Base-by-base conservation (phyloP, 1,140 invertebrate species). In the Lepidostoma basale region DNA sequence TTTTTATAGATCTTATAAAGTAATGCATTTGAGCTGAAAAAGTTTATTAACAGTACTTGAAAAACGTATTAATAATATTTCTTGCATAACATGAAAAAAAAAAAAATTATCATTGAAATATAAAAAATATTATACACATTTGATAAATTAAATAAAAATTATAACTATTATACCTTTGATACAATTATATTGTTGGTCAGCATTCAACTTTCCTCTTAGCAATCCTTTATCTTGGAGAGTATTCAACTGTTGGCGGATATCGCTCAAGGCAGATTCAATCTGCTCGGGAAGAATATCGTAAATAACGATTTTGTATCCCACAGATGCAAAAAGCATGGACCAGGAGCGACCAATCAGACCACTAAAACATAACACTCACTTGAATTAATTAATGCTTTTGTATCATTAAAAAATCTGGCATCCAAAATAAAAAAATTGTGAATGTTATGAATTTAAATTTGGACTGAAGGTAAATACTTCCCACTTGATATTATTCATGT, bases 281-380 rank as follows among this genome's bases (percentile, higher is more conserved):
- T 93, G 92, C 54, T 90, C 83, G 9, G 87, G 83, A 22, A 91
- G 81, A 30, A 95, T 88, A 76, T 98, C 96, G 77, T 90, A 98
- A 25, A 98, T 82, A 3, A 81, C 81, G 9, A 98, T 95, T 76
- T 92, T 81, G 77, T 96, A 97, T 5, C 94, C 95, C 23, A 90
- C 93, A n/a, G 92, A 89, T 0, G 94, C 94, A 81, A 97, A 98
- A 2, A 98, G 81, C 95, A 98, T 97, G 0, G 95, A 90, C 94
- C 95, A 98, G 74, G 94, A 97, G 58, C 91, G 87, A 6, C 96
- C 96, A 70, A 98, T 97, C 18, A 98, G 81, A 3, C 96, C 96
- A 80, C 96, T 96, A 77, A 42, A 85, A 81, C 12, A 3, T 1
- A 3, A 12, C 12, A 25, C 12, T 25, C 16, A n/a, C 10, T 10